phyloP scores from a whole-genome alignment of 2,113 vertebrate species.

The Protobothrops flavoviridis region DNA sequence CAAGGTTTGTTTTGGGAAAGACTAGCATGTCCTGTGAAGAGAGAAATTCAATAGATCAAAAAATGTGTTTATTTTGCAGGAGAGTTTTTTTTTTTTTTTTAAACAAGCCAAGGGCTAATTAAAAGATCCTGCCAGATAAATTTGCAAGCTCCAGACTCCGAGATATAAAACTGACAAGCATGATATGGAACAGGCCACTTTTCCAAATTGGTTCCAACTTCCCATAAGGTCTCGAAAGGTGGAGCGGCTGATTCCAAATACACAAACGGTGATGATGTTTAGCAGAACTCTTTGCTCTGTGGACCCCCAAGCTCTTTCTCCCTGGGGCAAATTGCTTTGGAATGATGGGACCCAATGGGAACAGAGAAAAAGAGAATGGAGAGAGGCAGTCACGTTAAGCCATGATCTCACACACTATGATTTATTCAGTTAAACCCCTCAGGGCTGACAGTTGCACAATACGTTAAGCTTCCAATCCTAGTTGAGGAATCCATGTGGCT shows the following conservation, averaged over 20 bases:
- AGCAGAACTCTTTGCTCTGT: neutral
- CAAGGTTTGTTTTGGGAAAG: neutral
- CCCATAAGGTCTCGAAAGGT: neutral
- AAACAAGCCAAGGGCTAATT: neutral
- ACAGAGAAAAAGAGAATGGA: neutral
- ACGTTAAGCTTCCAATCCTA: too few species aligned
- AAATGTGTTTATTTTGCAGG: neutral
- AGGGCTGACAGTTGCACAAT: too few species aligned
- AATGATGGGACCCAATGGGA: neutral
- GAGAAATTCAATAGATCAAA: neutral
- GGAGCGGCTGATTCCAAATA: neutral
- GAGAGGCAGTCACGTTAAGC: neutral
- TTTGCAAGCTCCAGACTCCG: too few species aligned
- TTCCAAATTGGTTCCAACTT: neutral
- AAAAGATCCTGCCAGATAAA: conserved; percentile 1
- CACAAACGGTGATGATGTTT: neutral
- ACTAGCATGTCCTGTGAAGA: neutral
- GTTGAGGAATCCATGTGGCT: too few species aligned
- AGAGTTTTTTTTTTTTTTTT: neutral
- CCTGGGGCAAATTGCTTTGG: neutral
- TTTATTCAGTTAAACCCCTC: neutral
- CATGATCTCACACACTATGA: neutral
- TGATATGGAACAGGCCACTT: neutral
- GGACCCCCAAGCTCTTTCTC: neutral
- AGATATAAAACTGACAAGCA: neutral